Evolutionary conservation across 1,140 invertebrate genomes (phyloP), one percentile per base, ranked within the genome.

Genomic region (Brachionus angularis): DNA sequence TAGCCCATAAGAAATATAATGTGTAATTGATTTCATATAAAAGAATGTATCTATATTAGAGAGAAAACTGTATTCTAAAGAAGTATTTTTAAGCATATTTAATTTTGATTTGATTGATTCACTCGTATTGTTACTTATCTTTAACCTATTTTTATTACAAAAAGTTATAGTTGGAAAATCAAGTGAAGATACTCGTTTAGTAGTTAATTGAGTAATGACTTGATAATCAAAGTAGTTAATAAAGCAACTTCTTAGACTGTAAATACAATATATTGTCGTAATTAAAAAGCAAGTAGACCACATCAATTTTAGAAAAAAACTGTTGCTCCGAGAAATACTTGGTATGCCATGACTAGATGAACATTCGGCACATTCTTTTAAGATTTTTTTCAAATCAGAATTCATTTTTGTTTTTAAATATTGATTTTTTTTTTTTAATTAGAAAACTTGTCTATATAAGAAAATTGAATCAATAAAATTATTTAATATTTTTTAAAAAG

Each of bases 81-180:
- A n/a, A n/a, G n/a, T n/a, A n/a, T n/a, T n/a, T n/a, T n/a, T n/a
- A n/a, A n/a, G n/a, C n/a, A n/a, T n/a, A n/a, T n/a, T n/a, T n/a
- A n/a, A 42, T 16, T 42, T 42, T 10, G 16, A n/a, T n/a, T n/a
- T n/a, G n/a, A n/a, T n/a, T n/a, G n/a, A n/a, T n/a, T n/a, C n/a
- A n/a, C n/a, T n/a, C n/a, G 10, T 16, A 16, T 42, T 16, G 16
- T 42, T 16, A 16, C 10, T 33, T 21, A 62, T 33, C 47, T 74
- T 73, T 18, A 76, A 58, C 0, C 79, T 78, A 73, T 82, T 82
- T n/a, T 79, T 49, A 74, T 82, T 82, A 64, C 81, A 82, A 14
- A 82, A 61, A 0, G 80, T 81, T 0, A 82, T 76, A 33, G 78
- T 78, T 12, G 81, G 81, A 73, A 82, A 81, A 1, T 76, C 74